phyloP scores from a whole-genome alignment of 1,140 invertebrate species.

The Drosophila pruinosa region DNA sequence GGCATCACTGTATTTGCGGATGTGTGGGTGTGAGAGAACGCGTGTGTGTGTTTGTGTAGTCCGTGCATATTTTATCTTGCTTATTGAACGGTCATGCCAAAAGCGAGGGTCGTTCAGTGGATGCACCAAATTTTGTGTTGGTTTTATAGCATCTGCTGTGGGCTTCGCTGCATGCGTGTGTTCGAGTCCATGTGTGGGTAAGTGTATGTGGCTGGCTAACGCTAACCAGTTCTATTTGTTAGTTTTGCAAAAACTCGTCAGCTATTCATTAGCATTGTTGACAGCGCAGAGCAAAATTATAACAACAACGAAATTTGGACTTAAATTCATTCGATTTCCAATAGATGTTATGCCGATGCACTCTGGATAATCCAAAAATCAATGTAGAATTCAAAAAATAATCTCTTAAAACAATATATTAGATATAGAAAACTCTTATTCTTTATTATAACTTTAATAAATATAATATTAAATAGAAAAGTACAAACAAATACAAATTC shows the following conservation, averaged over 20 bases:
- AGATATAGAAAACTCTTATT: too few species aligned
- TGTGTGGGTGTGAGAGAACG: constrained; percentile 1
- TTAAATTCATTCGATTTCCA: constrained; percentile 2
- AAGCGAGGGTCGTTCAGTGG: constrained; percentile 39
- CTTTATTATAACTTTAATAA: too few species aligned
- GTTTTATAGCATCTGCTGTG: constrained; percentile 31
- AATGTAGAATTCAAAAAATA: too few species aligned
- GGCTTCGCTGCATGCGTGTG: background rate
- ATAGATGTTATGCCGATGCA: background rate
- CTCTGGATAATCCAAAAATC: background rate
- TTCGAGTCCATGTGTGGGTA: constrained; percentile 10
- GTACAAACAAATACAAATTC: too few species aligned
- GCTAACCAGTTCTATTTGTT: constrained; percentile 56
- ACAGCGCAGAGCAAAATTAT: constrained; percentile 26
- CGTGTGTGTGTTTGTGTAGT: constrained; percentile 3
- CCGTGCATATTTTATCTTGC: constrained; percentile 59
- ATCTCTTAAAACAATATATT: too few species aligned
- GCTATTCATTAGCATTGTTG: constrained; percentile 58
- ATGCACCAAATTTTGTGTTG: constrained; percentile 45
- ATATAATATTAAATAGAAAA: background rate
- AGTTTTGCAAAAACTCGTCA: constrained; percentile 39
- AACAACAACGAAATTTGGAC: constrained; percentile 1
- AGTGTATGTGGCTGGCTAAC: constrained; percentile 30
- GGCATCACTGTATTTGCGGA: constrained; percentile 5
- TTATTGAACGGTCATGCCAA: constrained; percentile 61